Evolutionary conservation across 2,888 invertebrate genomes (phyloP), one percentile per base, ranked within the genome.

Genomic region (Eupithecia subumbrata): DNA sequence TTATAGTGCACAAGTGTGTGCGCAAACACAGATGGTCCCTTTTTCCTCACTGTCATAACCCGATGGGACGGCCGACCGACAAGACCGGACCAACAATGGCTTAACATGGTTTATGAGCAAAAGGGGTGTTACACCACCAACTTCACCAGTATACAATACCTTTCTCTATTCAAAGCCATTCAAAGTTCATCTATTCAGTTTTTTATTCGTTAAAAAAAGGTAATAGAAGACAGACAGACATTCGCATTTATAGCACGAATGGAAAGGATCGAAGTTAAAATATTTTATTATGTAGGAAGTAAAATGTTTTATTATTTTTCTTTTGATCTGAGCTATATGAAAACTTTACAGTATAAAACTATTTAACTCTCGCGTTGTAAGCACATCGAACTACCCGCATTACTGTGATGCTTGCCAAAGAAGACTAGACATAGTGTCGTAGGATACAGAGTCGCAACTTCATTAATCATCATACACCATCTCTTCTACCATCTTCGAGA

Each of bases 371-470:
- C 52, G 25, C 68, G 75, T 73, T 74, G 75, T 76, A 77, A 78
- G 79, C 75, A 78, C 77, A 80, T 76, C 76, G 74, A 69, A 75
- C 78, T 75, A 69, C 77, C 79, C 76, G 78, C 77, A 80, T 80
- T 77, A 77, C 78, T 76, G 52, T 73, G 74, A 52, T 34, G 76
- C 80, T 80, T 81, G 81, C 80, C 81, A 81, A 81, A 78, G 79
- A 37, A 77, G 73, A 68, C 64, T 52, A 7, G 56, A 25, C 77
- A 52, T 34, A 77, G 73, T 77, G 37, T 68, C 67, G 14, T 8
- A n/a, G 18, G 5, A 52, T 25, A 56, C 71, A 71, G 73, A 74
- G 12, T 8, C 14, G 12, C 48, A 72, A 37, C 43, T 76, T 52
- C 45, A 52, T 22, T 14, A 52, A 52, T 52, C 34, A 25, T 25